phyloP scores from a whole-genome alignment of 2,797 vertebrate genomes.

The Schizopygopsis malacanthus region DNA sequence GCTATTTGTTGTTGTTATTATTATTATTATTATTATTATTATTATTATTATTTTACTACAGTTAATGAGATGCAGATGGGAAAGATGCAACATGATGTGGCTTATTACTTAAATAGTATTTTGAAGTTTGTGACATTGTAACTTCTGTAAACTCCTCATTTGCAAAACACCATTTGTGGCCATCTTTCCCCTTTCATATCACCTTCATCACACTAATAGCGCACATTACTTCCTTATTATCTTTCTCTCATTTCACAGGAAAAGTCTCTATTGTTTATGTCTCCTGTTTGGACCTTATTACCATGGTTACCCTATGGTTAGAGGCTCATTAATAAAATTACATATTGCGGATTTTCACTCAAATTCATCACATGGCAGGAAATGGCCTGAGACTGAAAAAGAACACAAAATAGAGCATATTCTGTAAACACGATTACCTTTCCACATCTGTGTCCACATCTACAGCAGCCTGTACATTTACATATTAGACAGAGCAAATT shows the following conservation, averaged over 20 bases:
- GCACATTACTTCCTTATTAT: conserved; percentile 53
- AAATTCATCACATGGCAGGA: conserved; percentile 56
- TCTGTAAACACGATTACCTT: conserved; percentile 38
- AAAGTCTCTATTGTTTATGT: conserved; percentile 62
- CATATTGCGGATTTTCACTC: conserved; percentile 41
- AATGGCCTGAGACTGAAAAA: conserved; percentile 53
- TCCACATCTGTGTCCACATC: conserved; percentile 2
- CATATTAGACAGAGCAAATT: conserved; percentile 49
- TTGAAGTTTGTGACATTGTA: neutral
- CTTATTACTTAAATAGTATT: neutral
- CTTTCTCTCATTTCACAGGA: conserved; percentile 41
- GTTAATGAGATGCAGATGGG: neutral
- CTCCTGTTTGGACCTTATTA: conserved; percentile 61
- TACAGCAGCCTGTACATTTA: conserved; percentile 1
- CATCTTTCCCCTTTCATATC: conserved; percentile 41
- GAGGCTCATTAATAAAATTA: conserved; percentile 68
- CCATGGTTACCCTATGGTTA: conserved; percentile 70
- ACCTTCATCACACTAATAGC: conserved; percentile 29
- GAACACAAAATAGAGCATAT: conserved; percentile 18
- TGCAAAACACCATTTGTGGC: conserved; percentile 37
- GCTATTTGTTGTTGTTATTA: neutral
- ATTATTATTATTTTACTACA: neutral
- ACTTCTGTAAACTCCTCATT: conserved; percentile 1
- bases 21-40: neutral
- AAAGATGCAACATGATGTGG: neutral